phyloP scores from a whole-genome alignment of 2,888 invertebrate genomes.

The Stratiomys singularior region DNA sequence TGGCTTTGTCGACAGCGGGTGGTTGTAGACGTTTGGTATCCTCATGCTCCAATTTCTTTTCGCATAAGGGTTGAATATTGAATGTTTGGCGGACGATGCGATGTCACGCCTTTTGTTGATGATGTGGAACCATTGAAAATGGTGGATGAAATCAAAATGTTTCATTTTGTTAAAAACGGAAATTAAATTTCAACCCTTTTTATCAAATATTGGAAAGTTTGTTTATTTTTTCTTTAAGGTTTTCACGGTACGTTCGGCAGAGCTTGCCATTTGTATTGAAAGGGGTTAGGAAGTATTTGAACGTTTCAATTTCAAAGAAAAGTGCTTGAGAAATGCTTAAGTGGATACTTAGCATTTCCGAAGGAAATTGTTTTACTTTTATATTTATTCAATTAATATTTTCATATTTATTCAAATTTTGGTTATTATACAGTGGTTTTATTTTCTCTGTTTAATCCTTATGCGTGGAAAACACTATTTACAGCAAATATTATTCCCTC shows the following conservation, averaged over 20 bases:
- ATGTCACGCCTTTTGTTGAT: background rate
- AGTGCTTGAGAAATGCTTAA: background rate
- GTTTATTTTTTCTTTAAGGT: background rate
- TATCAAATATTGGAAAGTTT: conserved; percentile 23
- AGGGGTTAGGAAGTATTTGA: background rate
- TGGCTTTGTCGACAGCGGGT: conserved; percentile 52
- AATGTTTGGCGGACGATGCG: background rate
- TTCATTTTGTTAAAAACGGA: conserved; percentile 22
- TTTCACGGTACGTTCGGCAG: background rate
- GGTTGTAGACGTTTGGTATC: background rate
- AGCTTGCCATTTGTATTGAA: background rate
- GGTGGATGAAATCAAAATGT: conserved; percentile 24
- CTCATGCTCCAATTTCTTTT: background rate
- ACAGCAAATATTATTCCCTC: too few species aligned
- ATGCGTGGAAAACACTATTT: too few species aligned
- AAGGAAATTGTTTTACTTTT: too few species aligned
- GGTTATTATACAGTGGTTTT: too few species aligned
- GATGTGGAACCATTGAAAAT: background rate
- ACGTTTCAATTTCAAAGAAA: background rate
- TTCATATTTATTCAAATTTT: too few species aligned
- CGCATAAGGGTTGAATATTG: background rate
- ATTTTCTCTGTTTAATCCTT: too few species aligned
- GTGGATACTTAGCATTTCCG: too few species aligned
- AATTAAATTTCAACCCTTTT: conserved; percentile 43
- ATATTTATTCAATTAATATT: too few species aligned